phyloP scores from a whole-genome alignment of 1,140 invertebrate genomes.

The Microplitis mediator region DNA sequence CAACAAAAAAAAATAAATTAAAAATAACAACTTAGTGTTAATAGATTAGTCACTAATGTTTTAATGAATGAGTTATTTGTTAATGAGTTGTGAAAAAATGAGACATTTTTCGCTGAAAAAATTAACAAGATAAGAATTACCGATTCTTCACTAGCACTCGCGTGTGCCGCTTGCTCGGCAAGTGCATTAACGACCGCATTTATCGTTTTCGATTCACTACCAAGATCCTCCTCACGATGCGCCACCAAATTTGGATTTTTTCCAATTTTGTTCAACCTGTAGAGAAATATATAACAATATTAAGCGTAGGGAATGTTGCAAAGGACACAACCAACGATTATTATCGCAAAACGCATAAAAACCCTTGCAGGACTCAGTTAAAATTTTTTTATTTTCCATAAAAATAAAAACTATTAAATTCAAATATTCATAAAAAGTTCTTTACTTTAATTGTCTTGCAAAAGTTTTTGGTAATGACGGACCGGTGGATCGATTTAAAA shows the following conservation, averaged over 20 bases:
- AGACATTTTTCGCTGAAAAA: neutral
- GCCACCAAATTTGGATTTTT: conserved; percentile 97
- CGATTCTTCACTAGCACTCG: conserved; percentile 77
- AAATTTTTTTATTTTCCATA: neutral
- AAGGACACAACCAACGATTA: conserved; percentile 56
- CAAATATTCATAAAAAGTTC: neutral
- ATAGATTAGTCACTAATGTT: neutral
- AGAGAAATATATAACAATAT: conserved; percentile 51
- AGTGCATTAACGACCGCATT: conserved; percentile 90
- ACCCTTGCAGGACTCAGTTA: conserved; percentile 42
- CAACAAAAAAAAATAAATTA: too few species aligned
- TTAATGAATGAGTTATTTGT: neutral
- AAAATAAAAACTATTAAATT: neutral
- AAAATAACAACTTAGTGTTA: too few species aligned
- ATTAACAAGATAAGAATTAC: conserved; percentile 51
- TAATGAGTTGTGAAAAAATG: neutral
- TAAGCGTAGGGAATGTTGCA: conserved; percentile 64
- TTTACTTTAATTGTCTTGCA: conserved; percentile 13
- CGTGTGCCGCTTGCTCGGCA: conserved; percentile 85
- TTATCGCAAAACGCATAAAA: conserved; percentile 53
- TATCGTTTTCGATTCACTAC: conserved; percentile 87
- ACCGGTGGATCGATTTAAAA: conserved; percentile 32
- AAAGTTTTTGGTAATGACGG: conserved; percentile 35
- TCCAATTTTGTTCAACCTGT: conserved; percentile 94
- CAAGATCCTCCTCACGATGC: conserved; percentile 86